phyloP scores from a whole-genome alignment of 1,140 invertebrate genomes.

The Bombus turneri region DNA sequence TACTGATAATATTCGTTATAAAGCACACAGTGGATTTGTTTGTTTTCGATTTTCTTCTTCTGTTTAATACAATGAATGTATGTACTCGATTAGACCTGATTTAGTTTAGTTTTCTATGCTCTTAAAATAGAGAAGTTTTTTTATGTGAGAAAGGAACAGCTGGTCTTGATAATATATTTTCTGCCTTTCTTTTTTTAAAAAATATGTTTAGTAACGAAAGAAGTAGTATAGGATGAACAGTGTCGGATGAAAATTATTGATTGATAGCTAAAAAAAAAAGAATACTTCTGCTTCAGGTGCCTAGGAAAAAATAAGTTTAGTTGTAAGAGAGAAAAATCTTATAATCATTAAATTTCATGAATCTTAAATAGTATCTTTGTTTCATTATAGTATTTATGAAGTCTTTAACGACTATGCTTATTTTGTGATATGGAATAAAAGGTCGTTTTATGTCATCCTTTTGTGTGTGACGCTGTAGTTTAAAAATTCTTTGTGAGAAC shows the following conservation, averaged over 20 bases:
- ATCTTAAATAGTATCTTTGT: background rate
- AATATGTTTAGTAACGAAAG: background rate
- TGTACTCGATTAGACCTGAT: too few species aligned
- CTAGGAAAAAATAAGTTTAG: background rate
- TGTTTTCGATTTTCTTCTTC: background rate
- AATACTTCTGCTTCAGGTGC: slow-evolving; percentile 3
- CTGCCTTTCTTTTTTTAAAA: background rate
- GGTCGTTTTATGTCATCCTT: background rate
- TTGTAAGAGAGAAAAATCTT: background rate
- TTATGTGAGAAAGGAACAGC: background rate
- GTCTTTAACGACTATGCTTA: background rate
- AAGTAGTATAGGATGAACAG: background rate
- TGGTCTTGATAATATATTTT: background rate
- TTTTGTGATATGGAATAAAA: slow-evolving; percentile 14
- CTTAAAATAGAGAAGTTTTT: background rate
- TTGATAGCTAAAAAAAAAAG: background rate
- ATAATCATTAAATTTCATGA: background rate
- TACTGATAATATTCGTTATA: background rate
- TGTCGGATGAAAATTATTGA: background rate
- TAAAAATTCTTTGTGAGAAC: slow-evolving; percentile 7
- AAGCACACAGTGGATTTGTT: background rate
- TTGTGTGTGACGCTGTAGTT: background rate
- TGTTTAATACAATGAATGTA: too few species aligned
- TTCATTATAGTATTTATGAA: slow-evolving; percentile 21
- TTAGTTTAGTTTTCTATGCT: background rate